Percentiles rank a stretch among this genome's conserved stretches.
These are phyloP conservation scores for Phocides pigmalion DNA, from an alignment of 1,140 invertebrate genomes.

Conservation along the genomic window DNA sequence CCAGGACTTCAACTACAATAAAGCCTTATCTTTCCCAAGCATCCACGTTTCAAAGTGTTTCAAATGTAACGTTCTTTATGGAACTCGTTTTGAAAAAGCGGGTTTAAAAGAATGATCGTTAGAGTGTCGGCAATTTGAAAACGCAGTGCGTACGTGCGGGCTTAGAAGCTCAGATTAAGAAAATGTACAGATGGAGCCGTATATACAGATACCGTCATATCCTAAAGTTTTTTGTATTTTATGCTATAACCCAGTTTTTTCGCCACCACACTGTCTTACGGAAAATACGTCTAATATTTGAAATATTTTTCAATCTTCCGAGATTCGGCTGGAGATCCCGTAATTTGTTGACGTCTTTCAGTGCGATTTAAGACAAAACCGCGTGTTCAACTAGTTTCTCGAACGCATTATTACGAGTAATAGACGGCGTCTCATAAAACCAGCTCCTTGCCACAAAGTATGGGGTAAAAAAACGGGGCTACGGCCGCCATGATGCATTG, in stretches of 20 bases:
- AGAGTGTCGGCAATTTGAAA: no score
- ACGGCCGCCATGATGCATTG: not conserved
- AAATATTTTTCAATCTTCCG: no score
- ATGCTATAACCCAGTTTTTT: no score
- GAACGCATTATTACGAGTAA: conserved; percentile 23
- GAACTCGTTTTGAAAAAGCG: not conserved
- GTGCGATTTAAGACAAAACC: conserved; percentile 3
- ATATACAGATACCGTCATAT: no score
- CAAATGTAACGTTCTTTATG: not conserved
- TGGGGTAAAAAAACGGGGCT: conserved; percentile 20
- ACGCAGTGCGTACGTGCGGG: no score
- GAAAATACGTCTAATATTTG: no score
- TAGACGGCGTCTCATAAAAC: conserved; percentile 22
- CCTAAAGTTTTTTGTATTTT: no score
- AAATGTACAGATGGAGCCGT: no score
- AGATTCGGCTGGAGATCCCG: not conserved
- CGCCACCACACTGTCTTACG: no score
- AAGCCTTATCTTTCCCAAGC: not conserved
- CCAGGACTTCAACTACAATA: not conserved
- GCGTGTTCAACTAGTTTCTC: not conserved
- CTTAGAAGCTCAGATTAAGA: no score
- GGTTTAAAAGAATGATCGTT: no score
- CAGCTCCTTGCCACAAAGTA: conserved; percentile 22
- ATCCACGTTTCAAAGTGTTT: not conserved
- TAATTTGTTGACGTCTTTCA: not conserved